A percentile compares a stretch with the other conserved stretches of the same genome.
phyloP scores from a whole-genome alignment of 2,113 vertebrate genomes.

The Chionis minor region DNA sequence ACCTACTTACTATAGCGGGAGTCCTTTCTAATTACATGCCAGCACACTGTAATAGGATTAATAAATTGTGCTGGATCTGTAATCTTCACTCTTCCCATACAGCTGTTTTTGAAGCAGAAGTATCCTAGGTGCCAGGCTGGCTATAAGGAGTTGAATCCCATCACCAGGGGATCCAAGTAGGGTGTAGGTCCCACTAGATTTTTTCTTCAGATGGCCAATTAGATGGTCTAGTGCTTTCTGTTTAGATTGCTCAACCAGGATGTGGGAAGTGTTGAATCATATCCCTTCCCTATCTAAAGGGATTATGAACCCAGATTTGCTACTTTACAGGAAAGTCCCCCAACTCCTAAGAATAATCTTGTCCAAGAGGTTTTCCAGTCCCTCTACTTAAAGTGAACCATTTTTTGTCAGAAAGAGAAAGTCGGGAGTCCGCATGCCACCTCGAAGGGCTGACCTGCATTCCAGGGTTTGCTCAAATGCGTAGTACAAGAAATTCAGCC shows the following conservation, averaged over 20 bases:
- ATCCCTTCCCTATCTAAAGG: constrained; percentile 25
- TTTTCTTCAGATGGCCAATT: not conserved
- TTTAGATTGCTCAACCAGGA: constrained; percentile 43
- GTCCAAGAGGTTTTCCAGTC: not conserved
- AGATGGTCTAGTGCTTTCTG: not conserved
- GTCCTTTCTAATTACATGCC: not conserved
- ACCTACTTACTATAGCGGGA: not conserved
- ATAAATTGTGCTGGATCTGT: not conserved
- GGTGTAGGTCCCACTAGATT: not conserved
- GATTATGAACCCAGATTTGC: not conserved
- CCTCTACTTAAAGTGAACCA: not conserved
- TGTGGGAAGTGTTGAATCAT: constrained; percentile 49
- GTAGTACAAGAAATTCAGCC: not conserved
- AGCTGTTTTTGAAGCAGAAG: not conserved
- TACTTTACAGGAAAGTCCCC: constrained; percentile 20
- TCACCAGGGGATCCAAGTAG: not conserved
- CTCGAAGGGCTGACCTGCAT: not conserved
- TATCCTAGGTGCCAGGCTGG: not conserved
- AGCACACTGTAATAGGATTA: not conserved
- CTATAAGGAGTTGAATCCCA: not conserved
- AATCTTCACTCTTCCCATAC: not conserved
- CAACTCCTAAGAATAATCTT: not conserved
- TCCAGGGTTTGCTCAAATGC: not conserved
- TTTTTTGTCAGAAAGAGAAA: not conserved
- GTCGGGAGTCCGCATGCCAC: not conserved